These are phyloP conservation scores for Sylvicola fuscatus DNA, from an alignment of 2,888 invertebrate genomes.

Conservation along the genomic window DNA sequence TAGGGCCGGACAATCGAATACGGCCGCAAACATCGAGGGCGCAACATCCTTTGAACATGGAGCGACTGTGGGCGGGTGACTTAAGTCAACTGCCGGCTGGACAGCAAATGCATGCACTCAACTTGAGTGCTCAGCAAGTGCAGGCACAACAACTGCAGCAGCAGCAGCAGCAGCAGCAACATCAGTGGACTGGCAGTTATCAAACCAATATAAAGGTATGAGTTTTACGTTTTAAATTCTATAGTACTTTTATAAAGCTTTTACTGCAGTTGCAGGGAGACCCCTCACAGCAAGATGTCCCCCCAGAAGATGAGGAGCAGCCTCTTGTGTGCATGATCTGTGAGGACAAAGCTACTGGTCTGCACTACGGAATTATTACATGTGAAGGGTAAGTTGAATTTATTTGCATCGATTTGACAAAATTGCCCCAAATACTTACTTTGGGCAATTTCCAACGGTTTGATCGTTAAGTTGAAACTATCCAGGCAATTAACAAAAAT, in stretches of 20 bases:
- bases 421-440: not conserved
- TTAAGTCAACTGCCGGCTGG: conserved; percentile 65
- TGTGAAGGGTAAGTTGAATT: conserved; percentile 57
- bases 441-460: not conserved
- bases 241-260: no score
- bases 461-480: no score
- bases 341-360: conserved; percentile 91
- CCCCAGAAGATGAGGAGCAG: conserved; percentile 61
- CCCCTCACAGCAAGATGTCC: conserved; percentile 12
- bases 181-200: not conserved
- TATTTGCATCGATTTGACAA: not conserved
- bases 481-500: no score
- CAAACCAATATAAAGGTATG: not conserved
- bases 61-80: conserved; percentile 77
- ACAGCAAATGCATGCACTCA: conserved; percentile 58
- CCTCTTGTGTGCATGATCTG: conserved; percentile 98
- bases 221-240: not conserved
- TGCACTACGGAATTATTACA: conserved; percentile 97
- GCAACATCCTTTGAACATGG: conserved; percentile 65
- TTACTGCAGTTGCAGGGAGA: conserved; percentile 7
- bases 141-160: not conserved
- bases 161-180: not conserved
- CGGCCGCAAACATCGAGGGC: conserved; percentile 27
- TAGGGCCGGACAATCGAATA: conserved; percentile 9
- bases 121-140: conserved; percentile 40